Base-by-base conservation (phyloP, 2,113 vertebrate genomes). In the Indicator indicator region DNA sequence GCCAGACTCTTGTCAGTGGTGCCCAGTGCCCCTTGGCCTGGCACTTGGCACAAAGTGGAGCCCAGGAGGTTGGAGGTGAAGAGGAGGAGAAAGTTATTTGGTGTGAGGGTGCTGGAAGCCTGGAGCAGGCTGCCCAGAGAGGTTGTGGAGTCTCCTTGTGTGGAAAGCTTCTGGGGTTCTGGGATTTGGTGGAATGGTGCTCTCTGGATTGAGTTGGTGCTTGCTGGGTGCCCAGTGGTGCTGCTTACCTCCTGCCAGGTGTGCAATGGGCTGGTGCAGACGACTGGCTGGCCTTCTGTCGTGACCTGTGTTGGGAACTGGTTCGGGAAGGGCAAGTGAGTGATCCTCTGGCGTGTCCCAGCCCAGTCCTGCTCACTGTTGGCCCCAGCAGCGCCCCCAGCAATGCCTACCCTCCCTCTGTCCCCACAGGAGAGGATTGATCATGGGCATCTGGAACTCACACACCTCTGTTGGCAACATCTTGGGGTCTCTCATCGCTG, bases 371-470 rank as follows among this genome's bases (percentile, higher is more conserved):
- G 5, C 3, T 86, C 38, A 48, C 33, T 28, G 33, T 8, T 21
- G 69, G 58, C 26, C 17, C 20, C 13, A 15, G 83, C 60, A 59
- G 30, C 32, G n/a, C 1, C 28, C 19, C 19, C 4, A 2, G 74
- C 1, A 17, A 16, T 50, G 5, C 90, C 7, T 11, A 85, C 24
- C 40, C 68, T 0, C 6, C 12, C 42, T 79, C 69, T 76, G 46
- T 90, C 48, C 69, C 62, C 3, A 0, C 90, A 96, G 99, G 88
- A 98, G 99, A 40, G 99, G 99, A 4, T 96, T 99, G 79, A 99
- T 99, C 98, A 99, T 99, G 99, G 99, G 99, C 19, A 96, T 99
- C 92, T 99, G 99, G 99, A 99, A 99, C 95, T 99, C 99, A 0
- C 99, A 99, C 97, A 99, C 99, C 2, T 99, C 99, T 0, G 99